Conservation (phyloP, 2,797 vertebrate genomes). For the Myripristis murdjan region DNA sequence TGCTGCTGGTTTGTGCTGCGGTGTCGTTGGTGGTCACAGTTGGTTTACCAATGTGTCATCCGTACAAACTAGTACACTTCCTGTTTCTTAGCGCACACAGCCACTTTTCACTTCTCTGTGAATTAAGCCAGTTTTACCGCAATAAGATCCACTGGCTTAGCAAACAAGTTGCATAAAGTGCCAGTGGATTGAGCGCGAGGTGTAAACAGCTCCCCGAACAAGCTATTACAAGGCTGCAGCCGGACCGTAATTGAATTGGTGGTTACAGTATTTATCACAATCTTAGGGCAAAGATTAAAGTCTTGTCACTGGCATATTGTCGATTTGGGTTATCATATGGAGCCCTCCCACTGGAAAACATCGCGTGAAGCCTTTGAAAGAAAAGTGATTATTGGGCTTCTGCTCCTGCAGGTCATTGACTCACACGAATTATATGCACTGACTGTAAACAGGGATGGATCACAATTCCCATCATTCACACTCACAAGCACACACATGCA, state of each 20-base stretch:
- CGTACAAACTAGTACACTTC: slow-evolving; percentile 1
- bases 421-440: slow-evolving; percentile 59
- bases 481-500: slow-evolving; percentile 7
- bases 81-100: slow-evolving; percentile 34
- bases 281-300: not conserved
- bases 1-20: slow-evolving; percentile 10
- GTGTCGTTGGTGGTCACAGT: slow-evolving; percentile 12
- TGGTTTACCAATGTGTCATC: slow-evolving; percentile 10
- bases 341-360: not conserved
- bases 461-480: slow-evolving; percentile 67
- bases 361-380: slow-evolving; percentile 24
- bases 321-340: not conserved
- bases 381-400: slow-evolving; percentile 40
- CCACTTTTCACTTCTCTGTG: not conserved
- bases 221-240: not conserved
- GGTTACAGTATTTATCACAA: slow-evolving; percentile 6
- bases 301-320: not conserved
- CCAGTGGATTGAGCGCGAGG: not conserved
- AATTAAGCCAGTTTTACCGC: slow-evolving; percentile 7
- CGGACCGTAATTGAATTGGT: not conserved
- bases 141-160: not conserved
- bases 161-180: slow-evolving; percentile 3
- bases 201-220: slow-evolving; percentile 2
- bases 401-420: slow-evolving; percentile 55
- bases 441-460: slow-evolving; percentile 62